These are phyloP conservation scores for Ochropleura leucogaster DNA, from an alignment of 2,888 invertebrate genomes.

Conservation along the genomic window DNA sequence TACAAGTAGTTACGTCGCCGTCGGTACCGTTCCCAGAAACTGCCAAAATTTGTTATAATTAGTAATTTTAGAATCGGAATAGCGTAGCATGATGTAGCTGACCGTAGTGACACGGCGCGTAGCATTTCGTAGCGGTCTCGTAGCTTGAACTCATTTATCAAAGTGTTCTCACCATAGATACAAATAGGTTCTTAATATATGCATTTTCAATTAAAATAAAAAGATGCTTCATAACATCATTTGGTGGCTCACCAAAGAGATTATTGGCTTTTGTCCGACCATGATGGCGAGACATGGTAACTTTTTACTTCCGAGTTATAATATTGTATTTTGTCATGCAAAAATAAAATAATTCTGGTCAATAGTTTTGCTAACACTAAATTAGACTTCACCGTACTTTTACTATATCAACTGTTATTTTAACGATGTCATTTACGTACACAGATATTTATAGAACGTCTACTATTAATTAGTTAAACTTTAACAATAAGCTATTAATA, in stretches of 20 bases:
- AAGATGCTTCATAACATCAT: neutral
- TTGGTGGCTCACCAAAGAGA: neutral
- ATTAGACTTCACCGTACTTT: neutral
- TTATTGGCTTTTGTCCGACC: neutral
- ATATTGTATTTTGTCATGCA: neutral
- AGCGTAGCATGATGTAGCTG: slow-evolving; percentile 29
- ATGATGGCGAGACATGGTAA: neutral
- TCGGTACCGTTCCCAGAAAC: neutral
- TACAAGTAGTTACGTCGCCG: neutral
- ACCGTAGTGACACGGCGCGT: slow-evolving; percentile 16
- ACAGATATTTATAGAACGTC: neutral
- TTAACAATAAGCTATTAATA: neutral
- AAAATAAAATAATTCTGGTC: neutral
- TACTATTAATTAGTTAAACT: neutral
- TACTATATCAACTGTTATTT: neutral
- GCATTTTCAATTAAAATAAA: neutral
- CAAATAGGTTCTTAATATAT: too few relatives aligned
- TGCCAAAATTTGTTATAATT: neutral
- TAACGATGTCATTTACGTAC: neutral
- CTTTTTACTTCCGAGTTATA: neutral
- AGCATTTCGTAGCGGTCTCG: slow-evolving; percentile 37
- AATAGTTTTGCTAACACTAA: neutral
- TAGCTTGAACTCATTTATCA: slow-evolving; percentile 17
- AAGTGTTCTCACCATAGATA: neutral
- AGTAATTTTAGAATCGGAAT: neutral